Evolutionary conservation across 2,797 vertebrate genomes (phyloP).

Genomic region (Microctenopoma stevenorrisi): DNA sequence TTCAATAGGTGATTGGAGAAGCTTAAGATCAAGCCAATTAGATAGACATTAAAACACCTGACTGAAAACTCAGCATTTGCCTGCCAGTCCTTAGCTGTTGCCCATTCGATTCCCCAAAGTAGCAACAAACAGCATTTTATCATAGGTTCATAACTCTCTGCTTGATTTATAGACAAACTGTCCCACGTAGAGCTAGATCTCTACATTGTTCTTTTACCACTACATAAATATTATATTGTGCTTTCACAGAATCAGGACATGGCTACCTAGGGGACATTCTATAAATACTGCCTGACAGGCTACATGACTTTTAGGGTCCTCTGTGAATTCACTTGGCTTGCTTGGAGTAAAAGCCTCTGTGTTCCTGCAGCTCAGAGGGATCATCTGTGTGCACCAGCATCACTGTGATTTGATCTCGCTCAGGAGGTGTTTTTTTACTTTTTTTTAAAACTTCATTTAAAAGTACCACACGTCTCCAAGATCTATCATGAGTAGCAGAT

Average conservation of each 20-base stretch:
- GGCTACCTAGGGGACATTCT: conserved; percentile 77
- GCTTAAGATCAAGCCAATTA: conserved; percentile 35
- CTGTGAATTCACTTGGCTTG: conserved; percentile 68
- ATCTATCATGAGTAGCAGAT: conserved; percentile 43
- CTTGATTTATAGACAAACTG: conserved; percentile 64
- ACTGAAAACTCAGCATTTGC: neutral
- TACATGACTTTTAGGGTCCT: conserved; percentile 77
- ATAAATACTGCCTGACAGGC: conserved; percentile 81
- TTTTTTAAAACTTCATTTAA: conserved; percentile 17
- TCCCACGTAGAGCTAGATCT: conserved; percentile 50
- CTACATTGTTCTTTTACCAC: conserved; percentile 63
- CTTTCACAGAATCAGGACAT: conserved; percentile 79
- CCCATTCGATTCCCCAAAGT: conserved; percentile 24
- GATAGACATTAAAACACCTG: conserved; percentile 20
- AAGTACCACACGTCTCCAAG: conserved; percentile 35
- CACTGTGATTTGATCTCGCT: conserved; percentile 62
- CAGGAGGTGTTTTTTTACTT: conserved; percentile 38
- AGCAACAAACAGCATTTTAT: conserved; percentile 49
- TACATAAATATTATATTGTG: conserved; percentile 81
- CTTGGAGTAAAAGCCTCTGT: conserved; percentile 66
- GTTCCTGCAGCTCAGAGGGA: conserved; percentile 65
- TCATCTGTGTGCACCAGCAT: conserved; percentile 66
- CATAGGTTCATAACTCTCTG: conserved; percentile 50
- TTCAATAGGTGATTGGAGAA: conserved; percentile 20
- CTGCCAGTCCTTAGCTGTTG: conserved; percentile 7